Evolutionary conservation across 2,888 invertebrate genomes (phyloP).

Genomic region (Melieria picta): DNA sequence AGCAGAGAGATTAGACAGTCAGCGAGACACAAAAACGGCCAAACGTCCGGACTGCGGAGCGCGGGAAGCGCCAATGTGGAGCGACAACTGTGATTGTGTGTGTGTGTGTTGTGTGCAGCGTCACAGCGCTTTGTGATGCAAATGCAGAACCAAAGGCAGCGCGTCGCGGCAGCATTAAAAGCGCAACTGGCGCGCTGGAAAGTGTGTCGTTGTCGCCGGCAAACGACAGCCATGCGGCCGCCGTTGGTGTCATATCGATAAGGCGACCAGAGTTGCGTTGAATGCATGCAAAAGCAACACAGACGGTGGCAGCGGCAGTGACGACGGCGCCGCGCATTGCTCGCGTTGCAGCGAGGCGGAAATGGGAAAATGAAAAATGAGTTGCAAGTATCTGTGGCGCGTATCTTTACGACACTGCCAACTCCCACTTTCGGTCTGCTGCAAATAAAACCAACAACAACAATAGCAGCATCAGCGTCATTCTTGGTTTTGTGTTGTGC

Average conservation of each 20-base stretch:
- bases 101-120: slow-evolving; percentile 11
- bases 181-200: slow-evolving; percentile 14
- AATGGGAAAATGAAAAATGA: slow-evolving; percentile 28
- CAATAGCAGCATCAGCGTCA: neutral
- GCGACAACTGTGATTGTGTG: too few relatives aligned
- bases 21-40: neutral
- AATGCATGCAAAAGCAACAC: slow-evolving; percentile 14
- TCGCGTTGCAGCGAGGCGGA: slow-evolving; percentile 6
- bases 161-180: slow-evolving; percentile 17
- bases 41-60: neutral
- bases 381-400: slow-evolving; percentile 21
- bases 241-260: slow-evolving; percentile 16
- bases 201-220: slow-evolving; percentile 30
- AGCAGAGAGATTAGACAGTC: neutral
- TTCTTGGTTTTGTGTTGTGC: too few relatives aligned
- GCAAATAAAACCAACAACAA: neutral
- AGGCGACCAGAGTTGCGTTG: slow-evolving; percentile 5
- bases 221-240: neutral
- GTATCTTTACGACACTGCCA: slow-evolving; percentile 11
- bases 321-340: too few relatives aligned
- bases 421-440: slow-evolving; percentile 30
- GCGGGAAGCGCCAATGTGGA: neutral
- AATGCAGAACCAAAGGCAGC: slow-evolving; percentile 15
- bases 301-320: neutral
- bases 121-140: slow-evolving; percentile 24